These are phyloP conservation scores for Lordiphosa fenestrarum DNA, from an alignment of 2,888 invertebrate genomes.

Conservation along the genomic window DNA sequence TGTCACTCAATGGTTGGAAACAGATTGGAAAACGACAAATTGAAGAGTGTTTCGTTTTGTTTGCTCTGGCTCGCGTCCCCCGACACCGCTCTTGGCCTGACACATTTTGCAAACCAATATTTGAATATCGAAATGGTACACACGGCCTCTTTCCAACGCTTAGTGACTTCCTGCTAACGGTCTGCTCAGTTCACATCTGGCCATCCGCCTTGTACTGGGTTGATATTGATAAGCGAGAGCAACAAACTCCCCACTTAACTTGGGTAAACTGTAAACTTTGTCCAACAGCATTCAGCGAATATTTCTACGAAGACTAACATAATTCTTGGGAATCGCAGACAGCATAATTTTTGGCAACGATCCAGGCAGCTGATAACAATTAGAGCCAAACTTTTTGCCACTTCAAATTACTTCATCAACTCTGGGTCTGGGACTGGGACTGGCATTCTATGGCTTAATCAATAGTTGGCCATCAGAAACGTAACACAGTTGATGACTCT, in stretches of 20 bases:
- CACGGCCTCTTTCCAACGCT: slow-evolving; percentile 36
- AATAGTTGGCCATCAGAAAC: slow-evolving; percentile 37
- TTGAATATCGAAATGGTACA: slow-evolving; percentile 59
- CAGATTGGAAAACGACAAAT: slow-evolving; percentile 29
- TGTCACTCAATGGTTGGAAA: slow-evolving; percentile 58
- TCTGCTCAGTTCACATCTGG: slow-evolving; percentile 18
- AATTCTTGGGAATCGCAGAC: slow-evolving; percentile 37
- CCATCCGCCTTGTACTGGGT: slow-evolving; percentile 26
- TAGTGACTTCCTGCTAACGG: slow-evolving; percentile 55
- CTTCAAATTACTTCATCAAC: slow-evolving; percentile 53
- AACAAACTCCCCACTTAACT: slow-evolving; percentile 42
- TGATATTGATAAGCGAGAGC: slow-evolving; percentile 46
- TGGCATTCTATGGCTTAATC: slow-evolving; percentile 35
- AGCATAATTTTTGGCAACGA: slow-evolving; percentile 51
- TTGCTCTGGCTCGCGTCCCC: slow-evolving; percentile 37
- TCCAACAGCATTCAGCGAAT: slow-evolving; percentile 25
- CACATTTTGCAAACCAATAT: slow-evolving; percentile 57
- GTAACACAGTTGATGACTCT: slow-evolving; percentile 24
- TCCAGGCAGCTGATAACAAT: slow-evolving; percentile 54
- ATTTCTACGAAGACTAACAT: slow-evolving; percentile 22
- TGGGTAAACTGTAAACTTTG: slow-evolving; percentile 25
- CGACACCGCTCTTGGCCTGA: slow-evolving; percentile 33
- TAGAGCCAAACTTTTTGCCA: slow-evolving; percentile 48
- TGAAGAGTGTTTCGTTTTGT: slow-evolving; percentile 44
- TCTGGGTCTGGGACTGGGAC: too few species aligned